Conservation (phyloP, 2,113 vertebrate genomes). For the Emydocephalus ijimae region DNA sequence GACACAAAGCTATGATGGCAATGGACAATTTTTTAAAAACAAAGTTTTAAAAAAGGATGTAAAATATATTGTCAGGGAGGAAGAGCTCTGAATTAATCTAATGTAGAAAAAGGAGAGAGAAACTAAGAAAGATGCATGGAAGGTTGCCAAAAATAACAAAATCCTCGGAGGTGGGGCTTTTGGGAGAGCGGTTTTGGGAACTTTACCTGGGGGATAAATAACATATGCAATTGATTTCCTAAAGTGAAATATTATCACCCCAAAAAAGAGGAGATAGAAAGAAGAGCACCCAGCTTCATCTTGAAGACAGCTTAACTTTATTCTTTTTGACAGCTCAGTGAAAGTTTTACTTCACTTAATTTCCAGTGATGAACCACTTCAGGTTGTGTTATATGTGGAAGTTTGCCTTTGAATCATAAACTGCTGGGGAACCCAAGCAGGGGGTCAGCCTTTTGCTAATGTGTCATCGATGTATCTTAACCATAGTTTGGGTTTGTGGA, state of each 20-base stretch:
- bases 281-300: not conserved
- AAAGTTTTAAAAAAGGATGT: not conserved
- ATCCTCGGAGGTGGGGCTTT: not conserved
- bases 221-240: conserved; percentile 26
- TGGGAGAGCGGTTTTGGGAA: not conserved
- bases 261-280: not conserved
- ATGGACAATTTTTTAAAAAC: not conserved
- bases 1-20: not conserved
- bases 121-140: not conserved
- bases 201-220: conserved; percentile 23
- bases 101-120: not conserved
- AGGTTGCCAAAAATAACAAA: conserved; percentile 10
- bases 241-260: conserved; percentile 6
- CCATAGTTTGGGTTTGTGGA: too few species aligned
- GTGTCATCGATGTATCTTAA: too few species aligned
- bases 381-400: not conserved
- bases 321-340: not conserved
- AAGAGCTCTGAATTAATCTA: conserved; percentile 15
- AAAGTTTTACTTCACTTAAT: not conserved
- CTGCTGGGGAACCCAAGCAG: not conserved
- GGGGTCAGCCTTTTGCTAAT: not conserved
- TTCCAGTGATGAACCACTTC: too few species aligned
- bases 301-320: not conserved
- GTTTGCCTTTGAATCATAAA: not conserved
- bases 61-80: not conserved